phyloP scores from a whole-genome alignment of 2,888 invertebrate species.

The Cataglyphis albicans region DNA sequence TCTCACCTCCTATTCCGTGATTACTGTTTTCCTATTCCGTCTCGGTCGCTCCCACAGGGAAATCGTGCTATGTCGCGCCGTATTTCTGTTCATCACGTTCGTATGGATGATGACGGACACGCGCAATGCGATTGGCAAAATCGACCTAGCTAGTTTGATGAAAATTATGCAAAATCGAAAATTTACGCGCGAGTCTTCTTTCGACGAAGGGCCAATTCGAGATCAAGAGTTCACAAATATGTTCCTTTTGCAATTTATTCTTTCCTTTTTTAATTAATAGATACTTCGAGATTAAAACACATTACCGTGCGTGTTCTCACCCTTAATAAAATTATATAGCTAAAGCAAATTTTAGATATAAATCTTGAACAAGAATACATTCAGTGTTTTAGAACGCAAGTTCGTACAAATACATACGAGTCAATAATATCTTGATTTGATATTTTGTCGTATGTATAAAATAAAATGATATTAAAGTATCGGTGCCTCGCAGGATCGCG shows the following conservation, averaged over 20 bases:
- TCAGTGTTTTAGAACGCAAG: background rate
- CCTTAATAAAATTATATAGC: background rate
- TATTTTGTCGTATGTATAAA: slow-evolving; percentile 4
- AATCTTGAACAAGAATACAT: background rate
- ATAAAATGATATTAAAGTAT: slow-evolving; percentile 24
- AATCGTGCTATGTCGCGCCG: slow-evolving; percentile 47
- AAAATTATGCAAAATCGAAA: background rate
- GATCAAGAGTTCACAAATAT: background rate
- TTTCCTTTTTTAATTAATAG: background rate
- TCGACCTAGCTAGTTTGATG: background rate
- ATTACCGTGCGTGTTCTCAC: background rate
- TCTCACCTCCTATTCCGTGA: slow-evolving; percentile 75
- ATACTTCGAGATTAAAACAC: background rate
- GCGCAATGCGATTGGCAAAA: background rate
- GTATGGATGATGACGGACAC: slow-evolving; percentile 16
- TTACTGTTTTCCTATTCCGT: slow-evolving; percentile 83
- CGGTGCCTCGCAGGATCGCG: background rate
- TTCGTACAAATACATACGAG: background rate
- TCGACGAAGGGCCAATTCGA: background rate
- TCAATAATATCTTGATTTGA: slow-evolving; percentile 23
- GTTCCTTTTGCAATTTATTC: background rate
- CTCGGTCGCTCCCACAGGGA: slow-evolving; percentile 76
- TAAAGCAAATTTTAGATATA: background rate
- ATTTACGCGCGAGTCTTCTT: background rate
- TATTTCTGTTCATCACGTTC: slow-evolving; percentile 24